These are phyloP conservation scores for Paracanthobrama guichenoti DNA, from an alignment of 2,113 vertebrate genomes.

Conservation along the genomic window DNA sequence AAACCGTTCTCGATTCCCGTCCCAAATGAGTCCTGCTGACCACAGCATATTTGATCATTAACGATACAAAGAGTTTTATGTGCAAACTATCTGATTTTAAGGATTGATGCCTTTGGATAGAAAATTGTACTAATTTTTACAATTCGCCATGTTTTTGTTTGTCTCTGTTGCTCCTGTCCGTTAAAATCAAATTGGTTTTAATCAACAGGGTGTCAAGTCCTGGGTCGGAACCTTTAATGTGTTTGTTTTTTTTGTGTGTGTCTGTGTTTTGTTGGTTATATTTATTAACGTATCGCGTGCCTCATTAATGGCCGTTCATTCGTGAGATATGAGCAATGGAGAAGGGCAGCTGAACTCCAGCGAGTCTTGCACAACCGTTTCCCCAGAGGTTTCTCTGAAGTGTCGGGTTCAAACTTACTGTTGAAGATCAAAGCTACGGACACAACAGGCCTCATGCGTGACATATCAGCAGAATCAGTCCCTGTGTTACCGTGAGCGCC, in stretches of 20 bases:
- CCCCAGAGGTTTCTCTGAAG: not conserved
- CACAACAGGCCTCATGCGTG: not conserved
- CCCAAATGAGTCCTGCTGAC: slow-evolving; percentile 19
- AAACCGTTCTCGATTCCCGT: slow-evolving; percentile 41
- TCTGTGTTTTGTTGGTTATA: not conserved
- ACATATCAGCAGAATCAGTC: not conserved
- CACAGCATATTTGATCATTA: not conserved
- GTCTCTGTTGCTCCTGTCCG: not conserved
- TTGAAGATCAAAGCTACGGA: not conserved
- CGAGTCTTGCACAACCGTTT: slow-evolving; percentile 37
- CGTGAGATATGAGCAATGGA: not conserved
- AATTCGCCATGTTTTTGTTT: not conserved
- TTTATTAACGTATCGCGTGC: slow-evolving; percentile 37
- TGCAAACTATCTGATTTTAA: not conserved
- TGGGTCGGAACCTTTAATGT: not conserved
- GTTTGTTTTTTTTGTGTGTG: not conserved
- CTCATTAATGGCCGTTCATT: slow-evolving; percentile 47
- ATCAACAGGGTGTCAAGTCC: not conserved
- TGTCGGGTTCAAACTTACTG: not conserved
- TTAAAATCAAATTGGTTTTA: not conserved
- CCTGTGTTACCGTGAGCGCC: not conserved
- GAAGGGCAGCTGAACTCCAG: not conserved
- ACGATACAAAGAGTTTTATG: slow-evolving; percentile 15
- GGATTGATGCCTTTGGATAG: not conserved
- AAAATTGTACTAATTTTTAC: not conserved